Base-by-base conservation (phyloP, 2,113 vertebrate species). In the Balaeniceps rex region DNA sequence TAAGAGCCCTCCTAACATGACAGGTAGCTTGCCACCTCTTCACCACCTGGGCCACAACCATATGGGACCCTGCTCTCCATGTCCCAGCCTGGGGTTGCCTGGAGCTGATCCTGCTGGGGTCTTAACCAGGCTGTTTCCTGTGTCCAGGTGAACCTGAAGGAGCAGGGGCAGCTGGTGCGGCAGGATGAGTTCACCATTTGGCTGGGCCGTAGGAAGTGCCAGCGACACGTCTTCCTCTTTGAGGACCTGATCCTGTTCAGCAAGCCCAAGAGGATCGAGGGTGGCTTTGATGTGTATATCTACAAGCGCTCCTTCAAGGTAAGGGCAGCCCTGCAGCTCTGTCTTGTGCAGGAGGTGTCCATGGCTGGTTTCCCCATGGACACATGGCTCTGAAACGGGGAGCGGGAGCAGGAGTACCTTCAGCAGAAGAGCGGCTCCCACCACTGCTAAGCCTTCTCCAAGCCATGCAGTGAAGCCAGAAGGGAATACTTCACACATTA, bases 301-400 rank as follows among this genome's bases (percentile, higher is more conserved):
- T 99, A 99, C 96, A 99, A 99, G 78, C 98, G 98, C 24, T 99
- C 98, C 64, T 99, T 99, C 94, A 99, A 99, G 97, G 99, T 99
- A 95, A 93, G 84, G 68, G 36, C 64, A 71, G 68, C 38, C 65
- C 16, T 82, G 60, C 68, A 65, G 52, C 60, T 83, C 16, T 34
- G 11, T 84, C 76, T 51, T 8, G 19, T 31, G 31, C 63, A 25
- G n/a, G 40, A 46, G 5, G 4, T 40, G 4, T 71, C 78, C 4
- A 0, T 58, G 61, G 38, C 44, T 77, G 52, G 2, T 60, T 83
- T 86, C 16, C 13, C 44, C 12, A 11, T 10, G 28, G 83, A 28
- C 26, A 15, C 9, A 0, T 44, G 61, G 13, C 42, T 75, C 52
- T 82, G 66, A 80, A 79, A 26, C 17, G 40, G 58, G 68, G 69